Evolutionary conservation across 2,113 vertebrate genomes (phyloP), one percentile per base, ranked within the genome.

Genomic region (Istiophorus platypterus): DNA sequence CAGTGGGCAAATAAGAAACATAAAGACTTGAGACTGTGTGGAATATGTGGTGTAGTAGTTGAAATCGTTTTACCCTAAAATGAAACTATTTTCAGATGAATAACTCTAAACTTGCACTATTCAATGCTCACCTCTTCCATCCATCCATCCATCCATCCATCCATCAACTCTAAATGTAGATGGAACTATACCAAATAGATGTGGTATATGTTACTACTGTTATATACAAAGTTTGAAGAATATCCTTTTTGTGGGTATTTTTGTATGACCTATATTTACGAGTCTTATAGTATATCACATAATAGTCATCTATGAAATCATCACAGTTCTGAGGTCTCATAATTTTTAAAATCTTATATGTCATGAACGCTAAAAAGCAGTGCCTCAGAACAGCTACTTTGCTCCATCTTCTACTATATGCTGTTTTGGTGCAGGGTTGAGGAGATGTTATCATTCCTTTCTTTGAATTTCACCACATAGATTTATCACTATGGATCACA

Each of bases 361-460:
- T 37, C 52, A 47, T 39, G 0, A 45, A 7, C 37, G 4, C 37
- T 77, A 18, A 66, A 61, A 41, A n/a, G 1, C 20, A 13, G 29
- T 47, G 72, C 73, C 27, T 71, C 34, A n/a, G 17, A 61, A 56
- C 7, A 12, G 8, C 7, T 18, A 0, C 1, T 74, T 22, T 47
- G 29, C 15, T 63, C 39, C 17, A 24, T n/a, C 47, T 64, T 72
- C 20, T 10, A 1, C 27, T 29, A 58, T 1, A 13, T 65, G 27
- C n/a, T 62, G 61, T 41, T 79, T 45, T 81, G 17, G 49, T 76
- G 26, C 24, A 52, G 47, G 62, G 49, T 57, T 69, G 4, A 64
- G 7, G 69, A 70, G 24, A 66, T 59, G 34, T 41, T 34, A 61
- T 83, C 80, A 78, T 87, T 85, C 81, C 86, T 54, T 65, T 22